phyloP scores from a whole-genome alignment of 2,888 invertebrate species.

The Andrena trimmerana region DNA sequence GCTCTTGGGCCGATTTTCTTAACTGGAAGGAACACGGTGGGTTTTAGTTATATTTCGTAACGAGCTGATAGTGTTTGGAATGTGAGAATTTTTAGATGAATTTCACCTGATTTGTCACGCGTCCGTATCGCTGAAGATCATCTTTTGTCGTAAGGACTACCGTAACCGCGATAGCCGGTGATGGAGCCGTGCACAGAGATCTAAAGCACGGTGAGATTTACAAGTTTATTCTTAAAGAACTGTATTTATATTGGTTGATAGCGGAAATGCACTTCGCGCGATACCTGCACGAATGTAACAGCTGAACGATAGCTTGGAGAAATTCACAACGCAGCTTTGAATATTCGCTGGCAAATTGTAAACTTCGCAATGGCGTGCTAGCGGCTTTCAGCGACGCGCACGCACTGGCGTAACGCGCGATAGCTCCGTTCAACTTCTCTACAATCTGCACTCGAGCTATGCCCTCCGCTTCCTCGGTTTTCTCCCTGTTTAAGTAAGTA shows the following conservation, averaged over 20 bases:
- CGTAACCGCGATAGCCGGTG: slow-evolving; percentile 95
- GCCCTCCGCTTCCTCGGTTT: slow-evolving; percentile 68
- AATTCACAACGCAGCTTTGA: slow-evolving; percentile 91
- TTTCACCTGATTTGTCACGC: slow-evolving; percentile 90
- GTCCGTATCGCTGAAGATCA: slow-evolving; percentile 92
- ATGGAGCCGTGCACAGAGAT: slow-evolving; percentile 94
- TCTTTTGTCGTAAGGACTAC: slow-evolving; percentile 92
- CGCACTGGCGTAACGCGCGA: slow-evolving; percentile 82
- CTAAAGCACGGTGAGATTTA: slow-evolving; percentile 71
- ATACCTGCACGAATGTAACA: slow-evolving; percentile 89
- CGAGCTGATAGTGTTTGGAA: neutral
- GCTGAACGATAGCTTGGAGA: slow-evolving; percentile 89
- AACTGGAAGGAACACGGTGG: slow-evolving; percentile 83
- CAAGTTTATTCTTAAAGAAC: neutral
- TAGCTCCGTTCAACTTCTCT: slow-evolving; percentile 81
- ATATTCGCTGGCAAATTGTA: slow-evolving; percentile 92
- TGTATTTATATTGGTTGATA: neutral
- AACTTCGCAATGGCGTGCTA: slow-evolving; percentile 88
- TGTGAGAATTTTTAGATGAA: neutral
- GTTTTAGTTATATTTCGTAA: slow-evolving; percentile 62
- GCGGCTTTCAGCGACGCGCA: slow-evolving; percentile 87
- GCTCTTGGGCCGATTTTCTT: slow-evolving; percentile 90
- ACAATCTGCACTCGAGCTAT: slow-evolving; percentile 76
- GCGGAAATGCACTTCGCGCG: neutral
- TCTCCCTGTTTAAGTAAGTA: slow-evolving; percentile 61